Percentiles rank a stretch among this genome's conserved stretches.
Evolutionary conservation across 1,140 invertebrate species (phyloP).

Genomic region (Apis cerana): DNA sequence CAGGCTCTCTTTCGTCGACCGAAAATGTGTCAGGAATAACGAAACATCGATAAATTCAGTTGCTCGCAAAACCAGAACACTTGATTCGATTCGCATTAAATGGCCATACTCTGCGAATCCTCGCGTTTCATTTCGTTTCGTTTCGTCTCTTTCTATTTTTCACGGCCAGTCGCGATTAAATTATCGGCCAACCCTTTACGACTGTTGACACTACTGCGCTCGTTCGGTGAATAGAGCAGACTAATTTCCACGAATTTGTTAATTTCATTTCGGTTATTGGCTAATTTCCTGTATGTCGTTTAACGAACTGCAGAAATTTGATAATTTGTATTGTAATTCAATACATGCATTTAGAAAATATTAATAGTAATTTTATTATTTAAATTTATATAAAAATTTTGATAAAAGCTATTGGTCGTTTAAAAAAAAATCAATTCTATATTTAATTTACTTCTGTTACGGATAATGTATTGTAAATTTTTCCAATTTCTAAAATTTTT

Average conservation of each 20-base stretch:
- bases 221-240: neutral
- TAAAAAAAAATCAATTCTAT: too few relatives aligned
- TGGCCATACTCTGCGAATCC: neutral
- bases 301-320: neutral
- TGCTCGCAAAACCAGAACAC: slow-evolving; percentile 10
- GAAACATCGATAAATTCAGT: slow-evolving; percentile 30
- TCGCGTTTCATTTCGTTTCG: neutral
- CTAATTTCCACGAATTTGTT: neutral
- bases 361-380: too few relatives aligned
- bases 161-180: neutral
- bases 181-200: neutral
- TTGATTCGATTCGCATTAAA: slow-evolving; percentile 33
- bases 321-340: too few relatives aligned
- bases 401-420: too few relatives aligned
- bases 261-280: neutral
- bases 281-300: neutral
- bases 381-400: too few relatives aligned
- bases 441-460: too few relatives aligned
- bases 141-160: neutral
- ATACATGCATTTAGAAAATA: too few relatives aligned
- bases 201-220: neutral
- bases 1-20: neutral
- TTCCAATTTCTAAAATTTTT: too few relatives aligned
- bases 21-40: slow-evolving; percentile 20
- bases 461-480: too few relatives aligned